Evolutionary conservation across 2,888 invertebrate genomes (phyloP).

Genomic region (Polyploca ridens): DNA sequence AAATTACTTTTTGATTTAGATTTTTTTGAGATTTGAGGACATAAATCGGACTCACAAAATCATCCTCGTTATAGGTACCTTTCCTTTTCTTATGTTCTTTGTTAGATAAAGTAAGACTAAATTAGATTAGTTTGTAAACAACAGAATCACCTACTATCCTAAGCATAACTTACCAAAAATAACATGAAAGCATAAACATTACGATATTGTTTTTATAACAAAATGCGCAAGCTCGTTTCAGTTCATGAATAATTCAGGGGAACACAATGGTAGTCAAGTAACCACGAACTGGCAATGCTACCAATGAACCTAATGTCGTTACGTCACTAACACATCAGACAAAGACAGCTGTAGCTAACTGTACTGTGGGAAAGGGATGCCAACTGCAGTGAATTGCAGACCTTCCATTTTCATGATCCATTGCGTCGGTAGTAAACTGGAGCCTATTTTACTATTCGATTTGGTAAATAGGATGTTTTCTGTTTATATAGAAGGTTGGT

Average conservation of each 20-base stretch:
- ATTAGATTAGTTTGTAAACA: too few relatives aligned
- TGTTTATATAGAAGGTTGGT: neutral
- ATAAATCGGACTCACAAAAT: too few relatives aligned
- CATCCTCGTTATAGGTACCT: too few relatives aligned
- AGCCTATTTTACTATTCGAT: slow-evolving; percentile 1
- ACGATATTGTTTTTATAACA: neutral
- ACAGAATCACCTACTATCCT: too few relatives aligned
- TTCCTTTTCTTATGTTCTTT: too few relatives aligned
- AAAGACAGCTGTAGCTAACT: neutral
- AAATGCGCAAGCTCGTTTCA: neutral
- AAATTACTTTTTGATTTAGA: too few relatives aligned
- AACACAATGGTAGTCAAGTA: neutral
- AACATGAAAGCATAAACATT: neutral
- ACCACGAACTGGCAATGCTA: neutral
- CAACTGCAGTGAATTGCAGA: neutral
- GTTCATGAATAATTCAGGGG: neutral
- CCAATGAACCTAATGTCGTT: neutral
- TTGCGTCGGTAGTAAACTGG: neutral
- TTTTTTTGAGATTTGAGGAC: too few relatives aligned
- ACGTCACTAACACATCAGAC: neutral
- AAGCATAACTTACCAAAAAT: too few relatives aligned
- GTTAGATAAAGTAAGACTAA: too few relatives aligned
- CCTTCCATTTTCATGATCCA: neutral
- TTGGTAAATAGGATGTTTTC: neutral
- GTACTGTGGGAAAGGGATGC: neutral